These are phyloP conservation scores for Neoaliturus tenellus DNA, from an alignment of 2,888 invertebrate species.

Conservation along the genomic window DNA sequence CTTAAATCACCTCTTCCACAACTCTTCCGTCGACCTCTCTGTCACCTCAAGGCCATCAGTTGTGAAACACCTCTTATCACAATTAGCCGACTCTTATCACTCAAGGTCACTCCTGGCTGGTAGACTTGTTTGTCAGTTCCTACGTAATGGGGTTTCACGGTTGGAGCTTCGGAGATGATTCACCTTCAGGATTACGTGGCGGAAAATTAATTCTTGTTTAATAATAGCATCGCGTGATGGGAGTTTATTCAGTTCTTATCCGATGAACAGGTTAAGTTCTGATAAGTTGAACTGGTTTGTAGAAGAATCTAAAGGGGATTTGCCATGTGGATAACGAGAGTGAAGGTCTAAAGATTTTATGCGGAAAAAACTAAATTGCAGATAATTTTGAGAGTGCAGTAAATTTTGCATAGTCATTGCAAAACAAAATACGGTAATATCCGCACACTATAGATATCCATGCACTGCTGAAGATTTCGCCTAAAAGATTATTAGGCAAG, in stretches of 20 bases:
- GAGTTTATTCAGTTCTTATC: neutral
- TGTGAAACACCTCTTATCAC: conserved; percentile 16
- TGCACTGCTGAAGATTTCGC: too few species aligned
- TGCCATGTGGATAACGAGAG: too few species aligned
- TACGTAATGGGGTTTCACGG: neutral
- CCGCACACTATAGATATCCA: too few species aligned
- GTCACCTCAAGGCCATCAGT: conserved; percentile 12
- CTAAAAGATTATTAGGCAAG: too few species aligned
- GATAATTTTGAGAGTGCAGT: too few species aligned
- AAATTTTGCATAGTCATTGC: too few species aligned
- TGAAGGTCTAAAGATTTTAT: too few species aligned
- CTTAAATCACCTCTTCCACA: neutral
- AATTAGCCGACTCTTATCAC: neutral
- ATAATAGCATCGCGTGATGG: neutral
- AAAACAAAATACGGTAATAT: too few species aligned
- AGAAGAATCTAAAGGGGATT: too few species aligned
- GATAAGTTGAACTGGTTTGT: too few species aligned
- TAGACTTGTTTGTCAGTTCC: neutral
- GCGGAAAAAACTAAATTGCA: too few species aligned
- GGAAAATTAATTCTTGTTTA: conserved; percentile 12
- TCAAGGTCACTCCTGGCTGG: neutral
- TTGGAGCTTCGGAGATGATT: neutral
- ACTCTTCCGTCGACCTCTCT: neutral
- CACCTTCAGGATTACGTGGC: neutral
- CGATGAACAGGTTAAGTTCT: too few species aligned